Percentiles rank a stretch among this genome's conserved stretches.
phyloP scores from a whole-genome alignment of 2,797 vertebrate genomes.

The Hipposideros larvatus region DNA sequence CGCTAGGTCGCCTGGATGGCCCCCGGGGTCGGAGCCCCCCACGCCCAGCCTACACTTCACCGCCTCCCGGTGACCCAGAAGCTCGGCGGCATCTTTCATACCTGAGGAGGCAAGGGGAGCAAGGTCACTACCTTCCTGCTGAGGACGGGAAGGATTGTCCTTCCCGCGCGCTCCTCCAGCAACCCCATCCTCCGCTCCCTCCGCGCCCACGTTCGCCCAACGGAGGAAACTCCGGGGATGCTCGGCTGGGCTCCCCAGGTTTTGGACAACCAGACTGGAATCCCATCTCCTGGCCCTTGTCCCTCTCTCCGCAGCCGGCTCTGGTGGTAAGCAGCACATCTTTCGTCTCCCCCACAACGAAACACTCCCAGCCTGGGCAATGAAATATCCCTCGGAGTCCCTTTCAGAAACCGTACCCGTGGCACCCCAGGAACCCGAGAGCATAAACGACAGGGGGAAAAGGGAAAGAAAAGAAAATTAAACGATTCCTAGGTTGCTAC shows the following conservation, averaged over 20 bases:
- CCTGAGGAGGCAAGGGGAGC: constrained; percentile 89
- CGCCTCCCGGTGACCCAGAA: constrained; percentile 97
- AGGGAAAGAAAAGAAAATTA: neutral
- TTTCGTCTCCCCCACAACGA: neutral
- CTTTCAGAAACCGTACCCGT: neutral
- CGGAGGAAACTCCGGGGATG: neutral
- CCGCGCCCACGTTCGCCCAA: neutral
- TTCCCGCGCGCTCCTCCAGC: neutral
- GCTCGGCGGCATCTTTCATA: constrained; percentile 98
- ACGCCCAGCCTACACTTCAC: constrained; percentile 97
- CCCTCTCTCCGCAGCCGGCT: neutral
- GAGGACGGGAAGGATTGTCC: neutral
- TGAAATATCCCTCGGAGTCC: neutral
- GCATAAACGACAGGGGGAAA: neutral
- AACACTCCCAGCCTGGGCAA: neutral
- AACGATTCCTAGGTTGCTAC: neutral
- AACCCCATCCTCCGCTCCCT: neutral
- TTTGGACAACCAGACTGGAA: neutral
- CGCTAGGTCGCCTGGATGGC: constrained; percentile 96
- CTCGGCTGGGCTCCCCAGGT: neutral
- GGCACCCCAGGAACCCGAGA: neutral
- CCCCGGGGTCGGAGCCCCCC: constrained; percentile 93
- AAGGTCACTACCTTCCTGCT: constrained; percentile 71
- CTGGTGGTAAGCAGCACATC: neutral
- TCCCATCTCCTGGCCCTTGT: neutral